Evolutionary conservation across 37 sponge, comb jelly and placozoan species (phyloP), one percentile per base, ranked within the genome.

Genomic region (Agelas oroides): DNA sequence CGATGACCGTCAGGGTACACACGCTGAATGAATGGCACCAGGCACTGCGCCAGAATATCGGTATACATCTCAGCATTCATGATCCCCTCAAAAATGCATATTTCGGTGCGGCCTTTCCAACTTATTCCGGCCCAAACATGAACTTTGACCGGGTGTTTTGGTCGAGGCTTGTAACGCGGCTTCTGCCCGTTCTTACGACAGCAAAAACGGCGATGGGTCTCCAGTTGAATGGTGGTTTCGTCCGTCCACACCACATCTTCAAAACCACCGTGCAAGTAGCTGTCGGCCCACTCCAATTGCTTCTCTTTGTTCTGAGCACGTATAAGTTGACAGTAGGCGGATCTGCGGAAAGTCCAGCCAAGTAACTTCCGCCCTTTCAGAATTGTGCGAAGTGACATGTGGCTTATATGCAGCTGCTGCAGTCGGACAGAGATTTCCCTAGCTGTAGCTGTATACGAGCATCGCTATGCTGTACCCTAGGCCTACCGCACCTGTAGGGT

Each of bases 81-180:
- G 31, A 60, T 84, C 28, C 84, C 84, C 17, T 84, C 84, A 63
- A 84, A 84, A 20, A 84, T 75, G 33, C 75, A 73, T 25, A 74
- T 19, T 19, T 41, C 56, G 14, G 73, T 82, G 32, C 46, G 18
- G 19, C 83, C 73, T 34, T 41, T 34, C 56, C 40, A 35, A 39
- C 84, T 84, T 35, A 75, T 84, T 64, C 76, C 84, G n/a, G 66
- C 84, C 84, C 84, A 84, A 19, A 73, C 75, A 38, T 83, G 84
- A 18, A 83, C 84, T 36, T 83, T 83, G 18, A 73, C 27, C 23
- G 66, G 66, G 27, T 65, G 66, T 23, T 71, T 71, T 12, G 41
- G 37, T 15, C 72, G 18, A 15, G 68, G 68, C 25, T 65, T 65
- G 21, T 20, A 65, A 28, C 68, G 39, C 15, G 37, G 72, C 23